These are phyloP conservation scores for Trichogramma pretiosum DNA, from an alignment of 1,140 invertebrate species.

Conservation along the genomic window DNA sequence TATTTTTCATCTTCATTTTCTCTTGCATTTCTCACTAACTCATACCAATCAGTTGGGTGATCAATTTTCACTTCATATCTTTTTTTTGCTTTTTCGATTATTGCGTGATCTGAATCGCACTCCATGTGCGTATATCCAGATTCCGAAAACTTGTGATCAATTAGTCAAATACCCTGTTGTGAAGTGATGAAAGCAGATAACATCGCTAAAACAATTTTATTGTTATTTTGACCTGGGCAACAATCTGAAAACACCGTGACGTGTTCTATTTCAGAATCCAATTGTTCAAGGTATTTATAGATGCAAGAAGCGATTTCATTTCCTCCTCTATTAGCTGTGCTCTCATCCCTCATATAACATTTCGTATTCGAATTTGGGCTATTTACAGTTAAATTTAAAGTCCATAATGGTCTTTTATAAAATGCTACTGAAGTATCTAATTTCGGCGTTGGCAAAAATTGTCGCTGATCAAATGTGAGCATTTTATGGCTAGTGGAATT, in stretches of 20 bases:
- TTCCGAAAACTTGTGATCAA: conserved; percentile 18
- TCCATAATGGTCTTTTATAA: no score
- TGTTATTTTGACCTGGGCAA: conserved; percentile 39
- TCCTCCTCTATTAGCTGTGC: background rate
- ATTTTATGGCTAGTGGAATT: no score
- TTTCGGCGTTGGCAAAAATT: no score
- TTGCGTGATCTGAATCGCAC: conserved; percentile 19
- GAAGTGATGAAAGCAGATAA: conserved; percentile 9
- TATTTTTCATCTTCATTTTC: no score
- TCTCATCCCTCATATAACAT: no score
- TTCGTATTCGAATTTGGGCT: no score
- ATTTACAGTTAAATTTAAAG: no score
- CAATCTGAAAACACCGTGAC: conserved; percentile 36
- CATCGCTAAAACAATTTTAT: conserved; percentile 19
- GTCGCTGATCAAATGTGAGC: no score
- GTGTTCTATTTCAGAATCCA: conserved; percentile 21
- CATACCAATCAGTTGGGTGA: no score
- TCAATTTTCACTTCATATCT: no score
- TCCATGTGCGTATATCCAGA: conserved; percentile 18
- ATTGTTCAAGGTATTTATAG: conserved; percentile 8
- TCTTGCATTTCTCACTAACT: no score
- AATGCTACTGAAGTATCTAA: no score
- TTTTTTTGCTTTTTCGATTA: conserved; percentile 27
- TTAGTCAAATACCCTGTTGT: conserved; percentile 14
- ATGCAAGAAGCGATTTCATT: background rate